Percentiles rank a stretch among this genome's conserved stretches.
Evolutionary conservation across 2,888 invertebrate genomes (phyloP).

Genomic region (Hypselothyrea guttata): DNA sequence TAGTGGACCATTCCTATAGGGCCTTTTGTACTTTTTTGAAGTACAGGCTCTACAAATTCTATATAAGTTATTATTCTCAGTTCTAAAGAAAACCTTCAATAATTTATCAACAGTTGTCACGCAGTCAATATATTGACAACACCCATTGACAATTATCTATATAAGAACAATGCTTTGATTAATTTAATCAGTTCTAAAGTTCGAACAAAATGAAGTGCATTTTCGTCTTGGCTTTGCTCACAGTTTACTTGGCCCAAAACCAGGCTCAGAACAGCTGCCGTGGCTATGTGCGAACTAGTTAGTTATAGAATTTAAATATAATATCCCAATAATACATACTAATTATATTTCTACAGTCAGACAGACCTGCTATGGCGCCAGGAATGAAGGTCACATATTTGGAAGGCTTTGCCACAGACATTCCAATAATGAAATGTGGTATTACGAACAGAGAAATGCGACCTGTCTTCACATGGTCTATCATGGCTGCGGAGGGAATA

Average conservation of each 20-base stretch:
- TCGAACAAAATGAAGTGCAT: background rate
- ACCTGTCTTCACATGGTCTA: constrained; percentile 7
- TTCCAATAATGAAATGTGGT: constrained; percentile 18
- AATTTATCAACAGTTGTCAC: background rate
- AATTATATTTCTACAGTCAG: background rate
- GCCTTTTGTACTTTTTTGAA: no score
- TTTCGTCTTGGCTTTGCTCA: background rate
- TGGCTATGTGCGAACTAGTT: constrained; percentile 17
- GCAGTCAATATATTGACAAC: background rate
- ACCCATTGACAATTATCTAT: background rate
- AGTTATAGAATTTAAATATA: background rate
- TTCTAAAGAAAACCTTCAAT: no score
- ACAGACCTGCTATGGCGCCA: background rate
- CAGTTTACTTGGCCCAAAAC: background rate
- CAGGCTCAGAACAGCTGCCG: constrained; percentile 12
- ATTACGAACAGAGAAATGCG: constrained; percentile 6
- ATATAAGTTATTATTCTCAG: no score
- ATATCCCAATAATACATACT: background rate
- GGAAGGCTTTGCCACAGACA: background rate
- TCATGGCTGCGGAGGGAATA: constrained; percentile 21
- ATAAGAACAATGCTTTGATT: background rate
- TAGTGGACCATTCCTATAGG: no score
- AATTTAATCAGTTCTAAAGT: constrained; percentile 1
- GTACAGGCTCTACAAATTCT: no score
- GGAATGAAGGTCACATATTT: constrained; percentile 7